A percentile compares a stretch with the other conserved stretches of the same genome.
phyloP scores from a whole-genome alignment of 2,888 invertebrate genomes.

The Tromatobia lineatoria region DNA sequence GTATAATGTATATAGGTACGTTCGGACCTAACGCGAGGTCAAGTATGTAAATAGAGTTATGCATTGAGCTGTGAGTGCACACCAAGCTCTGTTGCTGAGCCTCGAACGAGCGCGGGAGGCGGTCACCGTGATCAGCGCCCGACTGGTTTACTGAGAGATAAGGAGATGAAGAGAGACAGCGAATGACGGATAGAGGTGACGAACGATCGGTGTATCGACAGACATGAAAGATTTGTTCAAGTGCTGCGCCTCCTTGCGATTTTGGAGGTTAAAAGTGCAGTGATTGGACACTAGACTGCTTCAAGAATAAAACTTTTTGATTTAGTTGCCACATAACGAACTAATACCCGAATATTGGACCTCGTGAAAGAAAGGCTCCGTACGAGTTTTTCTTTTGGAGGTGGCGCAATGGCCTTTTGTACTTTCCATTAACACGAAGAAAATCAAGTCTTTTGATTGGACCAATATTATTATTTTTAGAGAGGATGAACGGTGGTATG shows the following conservation, averaged over 20 bases:
- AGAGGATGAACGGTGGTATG: too few species aligned
- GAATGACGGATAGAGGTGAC: neutral
- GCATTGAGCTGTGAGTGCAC: conserved; percentile 36
- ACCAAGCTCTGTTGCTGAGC: conserved; percentile 7
- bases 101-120: conserved; percentile 39
- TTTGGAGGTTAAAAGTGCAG: neutral
- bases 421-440: too few species aligned
- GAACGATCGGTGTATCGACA: neutral
- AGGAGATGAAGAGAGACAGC: conserved; percentile 21
- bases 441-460: too few species aligned
- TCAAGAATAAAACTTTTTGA: too few species aligned
- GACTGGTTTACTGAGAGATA: conserved; percentile 25
- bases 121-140: conserved; percentile 38
- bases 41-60: conserved; percentile 64
- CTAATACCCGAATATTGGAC: too few species aligned
- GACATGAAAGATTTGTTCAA: neutral
- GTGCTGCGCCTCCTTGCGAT: neutral
- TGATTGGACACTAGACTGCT: neutral
- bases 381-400: too few species aligned
- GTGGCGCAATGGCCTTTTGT: too few species aligned
- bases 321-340: too few species aligned
- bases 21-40: conserved; percentile 54
- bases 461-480: too few species aligned
- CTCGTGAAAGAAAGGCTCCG: too few species aligned
- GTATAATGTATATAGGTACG: conserved; percentile 25